Evolutionary conservation across 2,888 invertebrate genomes (phyloP).

Genomic region (Standfussiana lucernea): DNA sequence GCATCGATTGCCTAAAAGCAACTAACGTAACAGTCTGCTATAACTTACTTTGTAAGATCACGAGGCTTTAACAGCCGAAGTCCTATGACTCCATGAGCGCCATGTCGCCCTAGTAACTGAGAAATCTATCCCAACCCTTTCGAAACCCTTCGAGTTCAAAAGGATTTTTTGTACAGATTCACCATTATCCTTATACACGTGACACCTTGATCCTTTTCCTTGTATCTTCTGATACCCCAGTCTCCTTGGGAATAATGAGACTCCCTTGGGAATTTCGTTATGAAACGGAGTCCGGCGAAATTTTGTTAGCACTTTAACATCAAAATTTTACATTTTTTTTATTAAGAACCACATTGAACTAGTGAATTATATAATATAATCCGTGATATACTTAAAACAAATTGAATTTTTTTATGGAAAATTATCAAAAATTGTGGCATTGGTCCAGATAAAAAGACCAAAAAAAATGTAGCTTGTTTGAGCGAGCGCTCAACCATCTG

Average conservation of each 20-base stretch:
- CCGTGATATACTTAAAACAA: background rate
- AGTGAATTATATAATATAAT: background rate
- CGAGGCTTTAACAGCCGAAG: background rate
- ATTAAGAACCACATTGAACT: background rate
- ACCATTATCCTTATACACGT: constrained; percentile 11
- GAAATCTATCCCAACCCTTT: constrained; percentile 41
- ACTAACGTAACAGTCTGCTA: background rate
- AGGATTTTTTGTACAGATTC: constrained; percentile 10
- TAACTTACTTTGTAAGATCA: background rate
- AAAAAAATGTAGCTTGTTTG: no score
- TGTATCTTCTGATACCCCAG: constrained; percentile 32
- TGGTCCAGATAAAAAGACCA: no score
- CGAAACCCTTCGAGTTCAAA: background rate
- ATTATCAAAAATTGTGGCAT: no score
- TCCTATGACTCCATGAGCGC: background rate
- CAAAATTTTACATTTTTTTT: background rate
- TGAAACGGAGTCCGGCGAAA: background rate
- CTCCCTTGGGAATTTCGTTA: constrained; percentile 2
- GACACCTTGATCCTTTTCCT: constrained; percentile 24
- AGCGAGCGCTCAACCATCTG: constrained; percentile 88
- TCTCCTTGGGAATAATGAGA: constrained; percentile 31
- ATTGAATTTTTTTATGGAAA: background rate
- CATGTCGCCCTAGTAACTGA: constrained; percentile 46
- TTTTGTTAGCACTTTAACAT: background rate
- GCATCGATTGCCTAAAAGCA: background rate